phyloP scores from a whole-genome alignment of 2,113 vertebrate species.

The Neomonachus schauinslandi region DNA sequence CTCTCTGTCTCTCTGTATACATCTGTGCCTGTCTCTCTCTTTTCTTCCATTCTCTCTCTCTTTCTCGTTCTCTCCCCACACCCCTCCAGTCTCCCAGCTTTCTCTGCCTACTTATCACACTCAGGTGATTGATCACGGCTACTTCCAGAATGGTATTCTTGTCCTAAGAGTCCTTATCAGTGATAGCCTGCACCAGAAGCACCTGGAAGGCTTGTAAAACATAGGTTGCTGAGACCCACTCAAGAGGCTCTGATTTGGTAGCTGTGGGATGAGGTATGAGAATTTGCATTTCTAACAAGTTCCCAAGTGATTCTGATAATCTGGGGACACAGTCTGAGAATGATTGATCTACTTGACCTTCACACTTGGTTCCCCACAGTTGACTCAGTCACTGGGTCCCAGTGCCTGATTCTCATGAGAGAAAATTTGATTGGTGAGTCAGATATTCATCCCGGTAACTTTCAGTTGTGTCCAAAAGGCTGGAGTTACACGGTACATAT shows the following conservation, averaged over 20 bases:
- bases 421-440: not conserved
- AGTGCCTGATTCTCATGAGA: not conserved
- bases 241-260: not conserved
- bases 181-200: not conserved
- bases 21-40: not conserved
- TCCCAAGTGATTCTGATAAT: not conserved
- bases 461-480: not conserved
- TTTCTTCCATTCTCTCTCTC: not conserved
- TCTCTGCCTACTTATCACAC: not conserved
- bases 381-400: not conserved
- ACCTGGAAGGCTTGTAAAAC: not conserved
- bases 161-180: not conserved
- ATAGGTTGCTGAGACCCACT: not conserved
- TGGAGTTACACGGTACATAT: not conserved
- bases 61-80: not conserved
- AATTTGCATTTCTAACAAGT: conserved; percentile 23
- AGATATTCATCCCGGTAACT: not conserved
- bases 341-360: not conserved
- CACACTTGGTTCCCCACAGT: not conserved
- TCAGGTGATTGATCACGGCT: not conserved
- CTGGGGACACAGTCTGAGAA: not conserved
- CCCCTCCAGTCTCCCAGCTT: not conserved
- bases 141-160: not conserved
- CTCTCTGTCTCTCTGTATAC: not conserved
- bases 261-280: not conserved